Base-by-base conservation (phyloP, 2,888 invertebrate species). In the Germaria angustata region DNA sequence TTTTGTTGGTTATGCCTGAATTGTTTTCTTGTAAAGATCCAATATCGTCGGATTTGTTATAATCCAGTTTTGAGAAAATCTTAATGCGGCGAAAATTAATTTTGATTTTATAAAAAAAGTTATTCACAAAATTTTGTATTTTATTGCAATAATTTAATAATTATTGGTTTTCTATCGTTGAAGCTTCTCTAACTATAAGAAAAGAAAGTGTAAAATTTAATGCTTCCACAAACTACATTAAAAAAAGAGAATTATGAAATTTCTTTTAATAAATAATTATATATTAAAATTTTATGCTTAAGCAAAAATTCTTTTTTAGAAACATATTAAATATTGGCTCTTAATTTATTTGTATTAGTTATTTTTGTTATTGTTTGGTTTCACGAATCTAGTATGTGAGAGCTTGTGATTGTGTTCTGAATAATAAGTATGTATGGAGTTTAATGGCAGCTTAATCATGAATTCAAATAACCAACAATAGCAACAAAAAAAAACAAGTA, bases 21-120 rank as follows among this genome's bases (percentile, higher is more conserved):
- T 90, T 90, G 86, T 91, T 91, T 89, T 91, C 91, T 90, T 91
- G 91, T 86, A 90, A 89, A 88, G 91, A 88, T 88, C 91, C 91
- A 88, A 91, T 90, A 86, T 90, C 91, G 88, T 89, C 91, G 88
- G 89, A 90, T 91, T 90, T 90, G 84, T 88, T 88, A 89, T 91
- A 91, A 91, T 91, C 91, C 91, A 91, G 91, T 88, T 91, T 91
- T 88, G 89, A 86, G 86, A 89, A 89, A 85, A 89, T 89, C 89
- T 90, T 90, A 84, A 90, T 90, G 80, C 90, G 89, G 85, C 89
- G 90, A 87, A 90, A 90, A 90, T 89, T 88, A 90, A 90, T 89
- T 89, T 90, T 90, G 89, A 84, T 87, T 81, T 84, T 73, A 41
- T 68, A 61, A 34, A 51, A 22, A 20, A 41, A 71, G 28, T 79